Conservation (phyloP, 2,888 invertebrate species). For the Metallyticus violacea region DNA sequence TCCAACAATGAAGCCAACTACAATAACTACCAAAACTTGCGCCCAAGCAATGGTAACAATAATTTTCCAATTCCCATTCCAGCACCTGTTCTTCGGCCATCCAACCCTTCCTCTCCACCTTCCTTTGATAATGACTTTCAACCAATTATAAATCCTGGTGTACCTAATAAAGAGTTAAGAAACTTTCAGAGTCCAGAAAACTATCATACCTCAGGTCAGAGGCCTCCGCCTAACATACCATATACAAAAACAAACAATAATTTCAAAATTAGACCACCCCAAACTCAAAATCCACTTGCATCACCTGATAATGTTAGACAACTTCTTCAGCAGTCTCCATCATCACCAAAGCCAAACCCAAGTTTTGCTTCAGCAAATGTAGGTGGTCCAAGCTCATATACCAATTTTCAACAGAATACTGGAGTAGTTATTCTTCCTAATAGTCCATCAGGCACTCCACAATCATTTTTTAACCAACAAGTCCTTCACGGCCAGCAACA, state of each 20-base stretch:
- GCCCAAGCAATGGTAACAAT: not conserved
- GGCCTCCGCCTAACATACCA: constrained; percentile 20
- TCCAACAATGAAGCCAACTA: constrained; percentile 10
- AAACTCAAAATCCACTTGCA: not conserved
- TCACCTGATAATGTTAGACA: not conserved
- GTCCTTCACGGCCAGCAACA: not conserved
- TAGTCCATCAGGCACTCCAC: not conserved
- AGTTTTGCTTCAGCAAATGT: not conserved
- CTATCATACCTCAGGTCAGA: constrained; percentile 1
- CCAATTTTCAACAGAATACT: not conserved
- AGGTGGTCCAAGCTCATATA: not conserved
- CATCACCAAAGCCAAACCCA: not conserved
- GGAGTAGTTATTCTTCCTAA: not conserved
- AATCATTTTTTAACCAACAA: not conserved
- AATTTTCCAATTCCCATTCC: not conserved
- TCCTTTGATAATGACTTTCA: constrained; percentile 18
- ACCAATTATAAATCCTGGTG: constrained; percentile 11
- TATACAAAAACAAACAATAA: constrained; percentile 1
- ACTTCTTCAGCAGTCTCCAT: not conserved
- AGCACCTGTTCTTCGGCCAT: not conserved
- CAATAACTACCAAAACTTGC: constrained; percentile 5
- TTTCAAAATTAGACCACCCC: constrained; percentile 9
- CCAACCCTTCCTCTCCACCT: not conserved
- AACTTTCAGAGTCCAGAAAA: constrained; percentile 19
- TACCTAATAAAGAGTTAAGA: constrained; percentile 1